Evolutionary conservation across 1,140 invertebrate species (phyloP).

Genomic region (Telenomus remus): DNA sequence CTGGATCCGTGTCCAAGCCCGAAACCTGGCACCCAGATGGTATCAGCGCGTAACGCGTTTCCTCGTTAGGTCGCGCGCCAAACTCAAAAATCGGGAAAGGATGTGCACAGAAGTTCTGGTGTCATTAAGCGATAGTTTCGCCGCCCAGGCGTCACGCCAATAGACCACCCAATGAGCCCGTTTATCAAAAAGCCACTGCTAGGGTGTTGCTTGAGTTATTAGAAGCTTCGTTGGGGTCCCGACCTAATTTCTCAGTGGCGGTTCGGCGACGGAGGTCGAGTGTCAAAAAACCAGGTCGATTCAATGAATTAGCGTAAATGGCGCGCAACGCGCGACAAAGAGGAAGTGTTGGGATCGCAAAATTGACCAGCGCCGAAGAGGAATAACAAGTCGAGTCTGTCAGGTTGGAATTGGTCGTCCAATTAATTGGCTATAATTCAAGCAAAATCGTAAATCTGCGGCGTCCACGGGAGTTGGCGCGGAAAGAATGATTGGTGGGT

Average conservation of each 20-base stretch:
- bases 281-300: slow-evolving; percentile 32
- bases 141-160: slow-evolving; percentile 19
- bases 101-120: slow-evolving; percentile 28
- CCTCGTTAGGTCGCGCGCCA: slow-evolving; percentile 55
- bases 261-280: neutral
- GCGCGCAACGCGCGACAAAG: slow-evolving; percentile 16
- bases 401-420: slow-evolving; percentile 32
- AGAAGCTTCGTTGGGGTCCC: neutral
- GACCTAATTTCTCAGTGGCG: slow-evolving; percentile 18
- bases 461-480: slow-evolving; percentile 53
- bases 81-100: slow-evolving; percentile 54
- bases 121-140: slow-evolving; percentile 36
- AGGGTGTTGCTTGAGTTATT: slow-evolving; percentile 28
- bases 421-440: slow-evolving; percentile 74
- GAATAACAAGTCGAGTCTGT: slow-evolving; percentile 2
- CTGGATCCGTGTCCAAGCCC: slow-evolving; percentile 54
- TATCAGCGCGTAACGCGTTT: slow-evolving; percentile 56
- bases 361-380: no score
- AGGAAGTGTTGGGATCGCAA: neutral
- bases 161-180: slow-evolving; percentile 43
- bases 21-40: slow-evolving; percentile 61
- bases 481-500: slow-evolving; percentile 66
- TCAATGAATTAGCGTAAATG: slow-evolving; percentile 36
- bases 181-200: slow-evolving; percentile 25
- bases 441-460: slow-evolving; percentile 70